Evolutionary conservation across 2,888 invertebrate genomes (phyloP).

Genomic region (Melinaea marsaeus): DNA sequence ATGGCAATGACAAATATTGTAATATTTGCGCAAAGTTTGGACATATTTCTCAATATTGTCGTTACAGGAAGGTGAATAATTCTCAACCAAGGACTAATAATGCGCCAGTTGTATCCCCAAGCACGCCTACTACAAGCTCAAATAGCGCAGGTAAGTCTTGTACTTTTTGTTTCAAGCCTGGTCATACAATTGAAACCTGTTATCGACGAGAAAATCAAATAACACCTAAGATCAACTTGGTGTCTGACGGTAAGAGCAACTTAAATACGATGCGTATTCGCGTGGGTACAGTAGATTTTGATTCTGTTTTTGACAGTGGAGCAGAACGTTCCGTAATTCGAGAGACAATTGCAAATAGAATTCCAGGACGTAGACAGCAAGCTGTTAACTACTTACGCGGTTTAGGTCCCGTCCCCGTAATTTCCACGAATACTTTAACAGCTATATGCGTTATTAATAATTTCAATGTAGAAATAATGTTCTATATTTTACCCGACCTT

Average conservation of each 20-base stretch:
- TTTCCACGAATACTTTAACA: conserved; percentile 10
- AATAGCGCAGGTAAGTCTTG: conserved; percentile 11
- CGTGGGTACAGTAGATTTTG: conserved; percentile 19
- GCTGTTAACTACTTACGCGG: conserved; percentile 22
- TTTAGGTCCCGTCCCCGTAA: conserved; percentile 12
- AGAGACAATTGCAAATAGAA: conserved; percentile 29
- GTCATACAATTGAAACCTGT: conserved; percentile 35
- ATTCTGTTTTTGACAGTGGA: conserved; percentile 36
- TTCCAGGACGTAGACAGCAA: conserved; percentile 31
- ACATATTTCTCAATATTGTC: conserved; percentile 2
- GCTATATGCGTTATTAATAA: conserved; percentile 16
- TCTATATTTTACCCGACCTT: conserved; percentile 13
- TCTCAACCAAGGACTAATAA: background rate
- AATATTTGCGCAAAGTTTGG: conserved; percentile 4
- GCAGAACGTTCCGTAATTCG: conserved; percentile 36
- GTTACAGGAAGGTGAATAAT: conserved; percentile 1
- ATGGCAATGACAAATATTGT: background rate
- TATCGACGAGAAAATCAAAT: conserved; percentile 30
- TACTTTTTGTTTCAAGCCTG: conserved; percentile 30
- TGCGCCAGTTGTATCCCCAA: background rate
- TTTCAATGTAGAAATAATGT: conserved; percentile 17
- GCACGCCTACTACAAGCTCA: background rate
- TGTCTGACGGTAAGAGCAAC: conserved; percentile 20
- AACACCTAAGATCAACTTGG: conserved; percentile 31
- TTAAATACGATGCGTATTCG: conserved; percentile 18